Conservation (phyloP, 2,113 vertebrate genomes). For the Passer montanus region DNA sequence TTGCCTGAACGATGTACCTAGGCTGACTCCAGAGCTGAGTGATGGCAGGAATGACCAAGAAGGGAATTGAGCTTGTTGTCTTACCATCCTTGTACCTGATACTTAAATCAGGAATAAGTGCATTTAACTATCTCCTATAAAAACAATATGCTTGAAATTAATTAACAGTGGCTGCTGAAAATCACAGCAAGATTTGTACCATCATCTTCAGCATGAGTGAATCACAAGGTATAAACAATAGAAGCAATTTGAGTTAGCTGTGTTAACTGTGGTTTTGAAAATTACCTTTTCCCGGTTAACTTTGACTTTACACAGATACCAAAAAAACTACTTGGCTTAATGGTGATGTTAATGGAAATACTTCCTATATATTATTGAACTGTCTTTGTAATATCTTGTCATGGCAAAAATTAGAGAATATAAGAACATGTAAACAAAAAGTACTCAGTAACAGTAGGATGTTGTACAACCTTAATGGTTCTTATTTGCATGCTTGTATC, state of each 20-base stretch:
- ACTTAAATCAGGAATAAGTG: neutral
- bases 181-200: neutral
- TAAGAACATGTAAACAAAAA: neutral
- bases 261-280: neutral
- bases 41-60: neutral
- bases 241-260: neutral
- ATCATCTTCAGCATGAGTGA: neutral
- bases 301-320: neutral
- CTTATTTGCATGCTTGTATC: neutral
- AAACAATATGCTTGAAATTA: neutral
- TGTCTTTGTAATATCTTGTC: neutral
- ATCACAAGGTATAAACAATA: neutral
- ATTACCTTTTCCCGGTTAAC: neutral
- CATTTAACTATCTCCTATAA: neutral
- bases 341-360: neutral
- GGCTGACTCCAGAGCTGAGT: neutral
- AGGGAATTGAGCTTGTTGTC: neutral
- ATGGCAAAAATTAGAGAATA: neutral
- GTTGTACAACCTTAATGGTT: neutral
- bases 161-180: neutral
- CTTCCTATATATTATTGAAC: neutral
- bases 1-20: neutral
- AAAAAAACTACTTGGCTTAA: neutral
- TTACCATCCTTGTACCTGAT: neutral
- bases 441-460: neutral